Evolutionary conservation across 2,797 vertebrate genomes (phyloP), one percentile per base, ranked within the genome.

Genomic region (Anolis apletophallus): DNA sequence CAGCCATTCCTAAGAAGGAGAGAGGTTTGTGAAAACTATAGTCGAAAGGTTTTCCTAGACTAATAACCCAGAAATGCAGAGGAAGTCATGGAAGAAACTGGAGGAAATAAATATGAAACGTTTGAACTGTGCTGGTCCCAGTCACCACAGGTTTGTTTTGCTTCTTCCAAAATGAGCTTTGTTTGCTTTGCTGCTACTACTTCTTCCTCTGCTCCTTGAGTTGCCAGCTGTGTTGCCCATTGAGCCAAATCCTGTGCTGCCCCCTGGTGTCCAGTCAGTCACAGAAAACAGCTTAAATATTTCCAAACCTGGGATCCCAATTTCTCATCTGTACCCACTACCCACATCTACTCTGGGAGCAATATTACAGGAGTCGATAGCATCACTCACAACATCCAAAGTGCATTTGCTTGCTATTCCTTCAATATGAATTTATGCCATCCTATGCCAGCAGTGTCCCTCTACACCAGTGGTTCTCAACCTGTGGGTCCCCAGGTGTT

Each of bases 251-350:
- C 64, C 36, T 78, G 7, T 83, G 74, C 81, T 87, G 86, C 86
- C 81, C 81, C 83, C 86, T 87, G 32, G 61, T 64, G 85, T 57
- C 52, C n/a, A 17, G 29, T 79, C 29, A 72, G 57, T 40, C n/a
- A 26, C 29, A 69, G 26, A 57, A 46, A 86, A 54, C 1, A 23
- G 17, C 16, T 86, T 40, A 34, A 29, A 19, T 12, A 64, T 64
- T 64, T 29, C 26, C 12, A 11, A 64, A 29, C 9, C 23, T 64
- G 61, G 26, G 2, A 64, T 64, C 21, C 16, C 16, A 6, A 19
- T 4, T 19, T 57, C 16, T 19, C 55, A 57, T 57, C 17, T 19
- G 3, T 19, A 16, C 40, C 40, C n/a, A n/a, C n/a, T 40, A 40
- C 19, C 55, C 55, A 57, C 17, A 57, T 19, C 17, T 57, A 57